These are phyloP conservation scores for Halcyon malimbica DNA, from an alignment of 2,113 vertebrate species.

Conservation along the genomic window DNA sequence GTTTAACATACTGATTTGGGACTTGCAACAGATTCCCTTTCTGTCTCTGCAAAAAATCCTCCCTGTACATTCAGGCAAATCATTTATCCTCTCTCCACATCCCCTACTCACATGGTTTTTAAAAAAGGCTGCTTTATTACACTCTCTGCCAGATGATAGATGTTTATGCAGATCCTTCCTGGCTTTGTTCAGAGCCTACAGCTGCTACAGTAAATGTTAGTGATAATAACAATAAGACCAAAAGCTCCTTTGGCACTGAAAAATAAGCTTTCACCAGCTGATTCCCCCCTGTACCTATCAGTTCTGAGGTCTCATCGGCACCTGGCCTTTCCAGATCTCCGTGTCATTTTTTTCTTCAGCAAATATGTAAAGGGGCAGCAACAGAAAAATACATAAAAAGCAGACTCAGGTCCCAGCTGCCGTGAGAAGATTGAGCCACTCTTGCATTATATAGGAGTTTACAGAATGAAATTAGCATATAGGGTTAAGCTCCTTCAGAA, in stretches of 20 bases:
- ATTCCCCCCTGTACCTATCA: background rate
- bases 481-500: background rate
- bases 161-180: constrained; percentile 39
- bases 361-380: background rate
- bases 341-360: background rate
- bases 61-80: background rate
- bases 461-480: background rate
- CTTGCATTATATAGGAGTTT: background rate
- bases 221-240: constrained; percentile 8
- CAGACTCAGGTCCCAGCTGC: background rate
- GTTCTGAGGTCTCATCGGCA: background rate
- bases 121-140: background rate
- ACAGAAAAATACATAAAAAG: background rate
- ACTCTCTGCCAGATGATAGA: background rate
- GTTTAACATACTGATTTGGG: background rate
- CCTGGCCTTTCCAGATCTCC: background rate
- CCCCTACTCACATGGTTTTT: background rate
- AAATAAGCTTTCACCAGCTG: background rate
- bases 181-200: constrained; percentile 13
- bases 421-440: background rate
- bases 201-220: constrained; percentile 31
- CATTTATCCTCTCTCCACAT: background rate
- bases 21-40: background rate
- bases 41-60: background rate
- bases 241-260: constrained; percentile 30